Evolutionary conservation across 2,797 vertebrate genomes (phyloP).

Genomic region (Cyclopterus lumpus): DNA sequence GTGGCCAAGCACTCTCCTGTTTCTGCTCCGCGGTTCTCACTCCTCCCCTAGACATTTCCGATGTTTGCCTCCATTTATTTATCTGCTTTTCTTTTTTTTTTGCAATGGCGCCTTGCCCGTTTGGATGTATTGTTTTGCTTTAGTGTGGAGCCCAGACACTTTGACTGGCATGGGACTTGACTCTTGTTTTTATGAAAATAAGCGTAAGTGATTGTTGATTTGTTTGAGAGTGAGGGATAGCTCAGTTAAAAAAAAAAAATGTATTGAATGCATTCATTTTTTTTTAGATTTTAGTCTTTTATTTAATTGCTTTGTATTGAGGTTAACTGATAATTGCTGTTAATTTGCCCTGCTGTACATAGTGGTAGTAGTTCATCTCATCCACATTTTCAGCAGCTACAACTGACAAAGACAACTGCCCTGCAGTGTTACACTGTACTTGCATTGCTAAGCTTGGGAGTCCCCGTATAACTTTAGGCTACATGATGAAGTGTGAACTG

Average conservation of each 20-base stretch:
- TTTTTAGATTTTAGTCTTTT: neutral
- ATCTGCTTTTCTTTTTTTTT: conserved; percentile 53
- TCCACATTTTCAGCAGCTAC: conserved; percentile 23
- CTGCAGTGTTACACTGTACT: neutral
- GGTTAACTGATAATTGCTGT: neutral
- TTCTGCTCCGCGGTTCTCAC: conserved; percentile 49
- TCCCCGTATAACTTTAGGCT: conserved; percentile 14
- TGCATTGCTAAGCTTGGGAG: conserved; percentile 10
- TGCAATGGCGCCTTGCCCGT: conserved; percentile 26
- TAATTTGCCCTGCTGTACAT: neutral
- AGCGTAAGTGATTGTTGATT: conserved; percentile 67
- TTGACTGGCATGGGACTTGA: conserved; percentile 72
- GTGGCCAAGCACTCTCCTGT: conserved; percentile 64
- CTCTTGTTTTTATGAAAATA: conserved; percentile 65
- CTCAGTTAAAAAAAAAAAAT: neutral
- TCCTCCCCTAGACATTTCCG: conserved; percentile 61
- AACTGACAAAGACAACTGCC: neutral
- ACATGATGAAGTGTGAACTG: conserved; percentile 28
- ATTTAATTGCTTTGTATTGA: conserved; percentile 1
- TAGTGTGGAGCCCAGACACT: conserved; percentile 54
- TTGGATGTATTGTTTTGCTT: conserved; percentile 71
- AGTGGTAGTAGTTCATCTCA: neutral
- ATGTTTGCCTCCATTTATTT: conserved; percentile 65
- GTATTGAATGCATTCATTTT: neutral
- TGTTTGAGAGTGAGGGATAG: neutral